A percentile compares a stretch with the other conserved stretches of the same genome.
These are phyloP conservation scores for Rhinogobius similis DNA, from an alignment of 2,113 vertebrate species.

Conservation along the genomic window DNA sequence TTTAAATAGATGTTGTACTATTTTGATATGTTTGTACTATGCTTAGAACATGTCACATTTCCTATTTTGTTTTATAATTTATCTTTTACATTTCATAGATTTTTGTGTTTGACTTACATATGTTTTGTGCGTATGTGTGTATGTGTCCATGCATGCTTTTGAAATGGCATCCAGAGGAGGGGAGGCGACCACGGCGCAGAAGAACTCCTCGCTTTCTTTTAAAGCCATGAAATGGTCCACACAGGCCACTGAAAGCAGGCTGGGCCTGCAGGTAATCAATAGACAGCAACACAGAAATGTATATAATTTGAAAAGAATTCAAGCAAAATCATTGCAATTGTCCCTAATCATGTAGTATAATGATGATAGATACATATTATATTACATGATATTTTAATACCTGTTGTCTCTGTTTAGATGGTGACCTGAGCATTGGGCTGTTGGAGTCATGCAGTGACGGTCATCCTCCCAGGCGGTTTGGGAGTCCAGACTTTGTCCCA, in stretches of 20 bases:
- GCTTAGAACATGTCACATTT: constrained; percentile 41
- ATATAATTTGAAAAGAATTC: not conserved
- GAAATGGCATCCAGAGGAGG: constrained; percentile 66
- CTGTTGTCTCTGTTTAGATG: constrained; percentile 47
- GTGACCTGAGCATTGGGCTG: constrained; percentile 58
- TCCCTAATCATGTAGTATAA: not conserved
- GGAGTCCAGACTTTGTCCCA: constrained; percentile 50
- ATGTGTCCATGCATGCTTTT: constrained; percentile 47
- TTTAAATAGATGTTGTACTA: constrained; percentile 27
- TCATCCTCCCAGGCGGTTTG: constrained; percentile 58
- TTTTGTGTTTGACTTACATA: constrained; percentile 9
- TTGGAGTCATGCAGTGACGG: constrained; percentile 46
- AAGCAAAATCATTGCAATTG: not conserved
- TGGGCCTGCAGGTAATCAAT: constrained; percentile 71
- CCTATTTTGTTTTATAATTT: constrained; percentile 45
- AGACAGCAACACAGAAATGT: not conserved
- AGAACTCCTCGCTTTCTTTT: constrained; percentile 79
- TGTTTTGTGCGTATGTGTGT: constrained; percentile 32
- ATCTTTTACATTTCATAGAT: constrained; percentile 39
- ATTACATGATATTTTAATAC: too few species aligned
- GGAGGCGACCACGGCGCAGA: constrained; percentile 77
- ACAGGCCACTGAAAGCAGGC: constrained; percentile 71
- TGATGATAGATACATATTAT: not conserved
- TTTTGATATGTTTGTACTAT: constrained; percentile 14
- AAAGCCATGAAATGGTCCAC: constrained; percentile 77